Percentiles rank a stretch among this genome's conserved stretches.
Evolutionary conservation across 2,797 vertebrate species (phyloP).

Genomic region (Synanceia verrucosa): DNA sequence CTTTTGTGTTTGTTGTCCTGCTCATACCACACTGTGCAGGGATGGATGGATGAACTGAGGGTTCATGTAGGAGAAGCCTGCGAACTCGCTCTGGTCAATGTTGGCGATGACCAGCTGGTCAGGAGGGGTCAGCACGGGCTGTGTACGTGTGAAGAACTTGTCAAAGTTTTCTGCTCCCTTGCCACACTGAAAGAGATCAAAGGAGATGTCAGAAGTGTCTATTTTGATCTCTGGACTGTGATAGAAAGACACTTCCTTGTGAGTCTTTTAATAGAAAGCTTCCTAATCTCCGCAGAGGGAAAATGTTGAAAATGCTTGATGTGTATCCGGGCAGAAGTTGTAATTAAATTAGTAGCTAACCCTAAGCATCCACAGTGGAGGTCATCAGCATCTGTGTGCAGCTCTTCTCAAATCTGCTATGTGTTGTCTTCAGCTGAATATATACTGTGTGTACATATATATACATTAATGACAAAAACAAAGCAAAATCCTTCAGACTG

Average conservation of each 20-base stretch:
- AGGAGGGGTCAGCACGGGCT: conserved; percentile 94
- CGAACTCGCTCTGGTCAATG: conserved; percentile 98
- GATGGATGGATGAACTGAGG: conserved; percentile 91
- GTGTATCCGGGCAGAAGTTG: conserved; percentile 49
- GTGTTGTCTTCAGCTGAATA: conserved; percentile 25
- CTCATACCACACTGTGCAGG: conserved; percentile 90
- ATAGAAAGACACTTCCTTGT: conserved; percentile 18
- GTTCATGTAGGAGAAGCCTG: conserved; percentile 96
- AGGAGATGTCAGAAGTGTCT: neutral
- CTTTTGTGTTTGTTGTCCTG: conserved; percentile 7
- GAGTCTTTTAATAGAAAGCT: conserved; percentile 49
- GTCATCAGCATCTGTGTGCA: conserved; percentile 44
- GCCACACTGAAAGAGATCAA: conserved; percentile 86
- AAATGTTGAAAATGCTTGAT: conserved; percentile 24
- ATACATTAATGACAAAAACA: neutral
- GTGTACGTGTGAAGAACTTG: conserved; percentile 97
- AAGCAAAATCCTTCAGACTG: neutral
- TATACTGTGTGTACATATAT: neutral
- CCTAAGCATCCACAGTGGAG: conserved; percentile 39
- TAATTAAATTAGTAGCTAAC: conserved; percentile 61
- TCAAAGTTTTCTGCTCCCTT: conserved; percentile 98
- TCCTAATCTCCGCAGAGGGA: conserved; percentile 31
- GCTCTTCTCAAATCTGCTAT: conserved; percentile 19
- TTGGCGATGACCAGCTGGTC: conserved; percentile 98
- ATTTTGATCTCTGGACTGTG: conserved; percentile 1